A percentile compares a stretch with the other conserved stretches of the same genome.
phyloP scores from a whole-genome alignment of 2,113 vertebrate genomes.

The Malaclemys terrapin region DNA sequence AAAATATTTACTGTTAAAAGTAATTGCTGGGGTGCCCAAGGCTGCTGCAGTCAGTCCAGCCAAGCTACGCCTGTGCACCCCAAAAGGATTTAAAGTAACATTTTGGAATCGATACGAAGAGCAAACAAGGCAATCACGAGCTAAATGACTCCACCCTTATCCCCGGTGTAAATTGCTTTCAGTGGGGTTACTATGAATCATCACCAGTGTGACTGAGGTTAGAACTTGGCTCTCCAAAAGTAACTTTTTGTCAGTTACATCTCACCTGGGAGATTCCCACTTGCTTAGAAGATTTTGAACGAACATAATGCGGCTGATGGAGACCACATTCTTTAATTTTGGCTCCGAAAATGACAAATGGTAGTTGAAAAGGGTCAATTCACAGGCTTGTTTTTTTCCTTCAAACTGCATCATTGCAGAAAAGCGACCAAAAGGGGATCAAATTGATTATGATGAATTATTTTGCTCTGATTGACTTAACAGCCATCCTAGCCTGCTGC shows the following conservation, averaged over 20 bases:
- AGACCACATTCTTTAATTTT: rapidly evolving
- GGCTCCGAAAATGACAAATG: neutral
- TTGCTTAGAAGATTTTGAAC: neutral
- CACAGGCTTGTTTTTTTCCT: neutral
- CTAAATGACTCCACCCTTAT: rapidly evolving
- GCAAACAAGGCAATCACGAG: neutral
- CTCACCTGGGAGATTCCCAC: neutral
- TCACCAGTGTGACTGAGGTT: neutral
- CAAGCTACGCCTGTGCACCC: neutral
- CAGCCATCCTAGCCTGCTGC: neutral
- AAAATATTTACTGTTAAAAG: neutral
- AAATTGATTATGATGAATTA: neutral
- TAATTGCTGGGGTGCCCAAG: neutral
- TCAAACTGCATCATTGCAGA: neutral
- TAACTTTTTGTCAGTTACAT: neutral
- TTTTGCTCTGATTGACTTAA: neutral
- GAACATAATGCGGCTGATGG: rapidly evolving
- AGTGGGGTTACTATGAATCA: neutral
- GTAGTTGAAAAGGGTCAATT: neutral
- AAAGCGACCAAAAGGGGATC: neutral
- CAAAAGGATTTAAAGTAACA: neutral
- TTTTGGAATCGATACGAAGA: neutral
- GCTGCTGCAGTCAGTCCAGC: neutral
- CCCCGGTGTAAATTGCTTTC: neutral
- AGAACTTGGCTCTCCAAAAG: neutral